A percentile compares a stretch with the other conserved stretches of the same genome.
Evolutionary conservation across 2,888 invertebrate species (phyloP).

Genomic region (Hartigia nigra): DNA sequence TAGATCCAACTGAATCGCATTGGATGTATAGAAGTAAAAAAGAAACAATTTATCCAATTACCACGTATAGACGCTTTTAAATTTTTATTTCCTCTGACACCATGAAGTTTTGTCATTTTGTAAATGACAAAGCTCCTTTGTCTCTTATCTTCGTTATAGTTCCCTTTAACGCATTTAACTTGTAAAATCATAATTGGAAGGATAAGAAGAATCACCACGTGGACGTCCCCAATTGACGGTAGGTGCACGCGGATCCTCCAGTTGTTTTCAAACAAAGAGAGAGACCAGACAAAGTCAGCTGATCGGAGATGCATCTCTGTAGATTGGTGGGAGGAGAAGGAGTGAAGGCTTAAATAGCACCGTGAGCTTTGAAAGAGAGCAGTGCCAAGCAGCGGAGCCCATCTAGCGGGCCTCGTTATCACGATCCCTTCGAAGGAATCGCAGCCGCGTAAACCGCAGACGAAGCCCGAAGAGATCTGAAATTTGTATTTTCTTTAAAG

Average conservation of each 20-base stretch:
- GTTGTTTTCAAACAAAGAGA: slow-evolving; percentile 62
- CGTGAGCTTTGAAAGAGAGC: slow-evolving; percentile 47
- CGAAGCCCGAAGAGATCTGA: neutral
- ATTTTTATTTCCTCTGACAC: neutral
- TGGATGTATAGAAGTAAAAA: neutral
- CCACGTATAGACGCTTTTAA: no score
- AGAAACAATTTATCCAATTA: neutral
- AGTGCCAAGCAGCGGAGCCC: slow-evolving; percentile 57
- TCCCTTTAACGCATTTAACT: neutral
- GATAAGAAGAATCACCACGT: slow-evolving; percentile 12
- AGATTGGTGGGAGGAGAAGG: slow-evolving; percentile 34
- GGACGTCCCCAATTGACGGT: slow-evolving; percentile 11
- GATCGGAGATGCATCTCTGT: slow-evolving; percentile 51
- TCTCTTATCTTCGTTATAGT: neutral
- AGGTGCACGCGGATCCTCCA: slow-evolving; percentile 32
- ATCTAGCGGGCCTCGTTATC: slow-evolving; percentile 11
- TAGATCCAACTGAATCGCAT: neutral
- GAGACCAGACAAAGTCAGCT: slow-evolving; percentile 57
- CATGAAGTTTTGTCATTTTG: neutral
- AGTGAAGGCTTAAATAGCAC: slow-evolving; percentile 64
- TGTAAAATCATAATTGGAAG: neutral
- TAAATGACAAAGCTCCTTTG: neutral
- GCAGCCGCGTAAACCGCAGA: neutral
- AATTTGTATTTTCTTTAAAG: neutral
- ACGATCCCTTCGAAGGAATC: neutral